Base-by-base conservation (phyloP, 2,888 invertebrate genomes). In the Steinernema hermaphroditum region DNA sequence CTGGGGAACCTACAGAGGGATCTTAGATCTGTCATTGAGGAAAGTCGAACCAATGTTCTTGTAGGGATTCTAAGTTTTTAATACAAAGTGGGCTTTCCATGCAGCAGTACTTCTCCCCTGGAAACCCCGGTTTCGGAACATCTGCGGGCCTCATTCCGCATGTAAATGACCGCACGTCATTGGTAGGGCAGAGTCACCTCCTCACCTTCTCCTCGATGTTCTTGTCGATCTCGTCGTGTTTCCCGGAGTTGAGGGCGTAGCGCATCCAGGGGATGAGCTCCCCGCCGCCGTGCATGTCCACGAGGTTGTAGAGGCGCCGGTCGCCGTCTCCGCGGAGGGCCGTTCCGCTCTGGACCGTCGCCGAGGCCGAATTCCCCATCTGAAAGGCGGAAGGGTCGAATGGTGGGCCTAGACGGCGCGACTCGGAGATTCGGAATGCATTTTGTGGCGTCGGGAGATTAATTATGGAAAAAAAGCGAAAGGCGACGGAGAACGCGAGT, bases 271-370 rank as follows among this genome's bases (percentile, higher is more conserved):
- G 94, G 9, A 96, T 93, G 29, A 96, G 88, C n/a, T 94, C 90
- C 72, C 96, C 97, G 32, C 93, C 93, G 78, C 96, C 93, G 92
- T 94, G 94, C 72, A 96, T 89, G 88, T 95, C 92, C 2, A 93
- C 92, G 8, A 68, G 68, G n/a, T 29, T 29, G 68, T 68, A 68
- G 34, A 68, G 68, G 14, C 41, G 37, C 2, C n/a, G 41, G 34
- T 32, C 22, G 32, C 22, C 19, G 34, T 68, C 37, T 8, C 2
- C 37, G 34, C 34, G 14, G 34, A 68, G 78, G 6, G 22, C 27
- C 27, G 54, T 54, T 27, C 6, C 54, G 16, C 27, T 54, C 54
- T 22, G 22, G 24, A 54, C 54, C 6, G 22, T 54, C 24, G 22
- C 12, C 6, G 54, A 54, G 12, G 6, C 54, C 19, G 54, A 54